phyloP scores from a whole-genome alignment of 2,888 invertebrate species.

The Orthosia gracilis region DNA sequence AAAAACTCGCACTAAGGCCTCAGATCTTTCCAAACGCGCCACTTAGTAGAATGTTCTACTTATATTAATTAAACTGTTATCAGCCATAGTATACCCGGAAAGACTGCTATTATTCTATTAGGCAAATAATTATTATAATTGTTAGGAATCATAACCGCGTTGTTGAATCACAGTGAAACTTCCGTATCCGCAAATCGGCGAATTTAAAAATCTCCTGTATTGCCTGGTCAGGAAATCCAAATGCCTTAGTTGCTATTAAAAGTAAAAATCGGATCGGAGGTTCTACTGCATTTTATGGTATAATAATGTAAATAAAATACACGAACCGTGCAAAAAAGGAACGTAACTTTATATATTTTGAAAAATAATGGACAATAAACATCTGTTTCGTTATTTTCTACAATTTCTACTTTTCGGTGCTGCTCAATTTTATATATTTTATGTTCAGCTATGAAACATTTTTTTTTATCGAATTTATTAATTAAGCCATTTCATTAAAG shows the following conservation, averaged over 20 bases:
- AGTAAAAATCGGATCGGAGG: neutral
- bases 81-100: slow-evolving; percentile 45
- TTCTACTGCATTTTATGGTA: neutral
- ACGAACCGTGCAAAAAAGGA: neutral
- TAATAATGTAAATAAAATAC: slow-evolving; percentile 49
- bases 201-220: slow-evolving; percentile 14
- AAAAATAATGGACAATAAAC: slow-evolving; percentile 22
- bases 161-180: slow-evolving; percentile 16
- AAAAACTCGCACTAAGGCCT: too few species aligned
- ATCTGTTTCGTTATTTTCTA: slow-evolving; percentile 20
- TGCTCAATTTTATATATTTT: slow-evolving; percentile 8
- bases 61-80: slow-evolving; percentile 22
- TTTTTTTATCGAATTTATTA: slow-evolving; percentile 27
- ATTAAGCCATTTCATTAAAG: slow-evolving; percentile 33
- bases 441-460: slow-evolving; percentile 13
- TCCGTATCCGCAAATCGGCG: neutral
- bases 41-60: slow-evolving; percentile 2
- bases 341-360: neutral
- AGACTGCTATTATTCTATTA: slow-evolving; percentile 59
- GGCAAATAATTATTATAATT: slow-evolving; percentile 18
- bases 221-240: slow-evolving; percentile 1
- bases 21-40: slow-evolving; percentile 19
- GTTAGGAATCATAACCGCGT: slow-evolving; percentile 5
- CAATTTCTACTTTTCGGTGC: slow-evolving; percentile 17
- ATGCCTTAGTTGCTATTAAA: neutral